Evolutionary conservation across 2,113 vertebrate genomes (phyloP), one percentile per base, ranked within the genome.

Genomic region (Rhodinocichla rosea): DNA sequence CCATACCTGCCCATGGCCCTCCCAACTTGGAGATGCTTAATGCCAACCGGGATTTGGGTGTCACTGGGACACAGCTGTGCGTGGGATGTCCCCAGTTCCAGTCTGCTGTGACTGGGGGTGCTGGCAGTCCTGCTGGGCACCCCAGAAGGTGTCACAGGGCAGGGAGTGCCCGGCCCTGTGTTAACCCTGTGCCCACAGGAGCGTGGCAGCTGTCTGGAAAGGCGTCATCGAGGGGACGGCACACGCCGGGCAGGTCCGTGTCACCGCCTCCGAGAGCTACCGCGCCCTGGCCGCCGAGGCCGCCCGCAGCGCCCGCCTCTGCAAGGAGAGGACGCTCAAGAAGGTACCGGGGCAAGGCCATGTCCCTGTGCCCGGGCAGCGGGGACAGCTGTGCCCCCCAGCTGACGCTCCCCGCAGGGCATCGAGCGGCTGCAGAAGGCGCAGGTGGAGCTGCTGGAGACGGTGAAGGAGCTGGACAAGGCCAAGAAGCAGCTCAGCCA

Each of bases 401-500:
- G 42, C 56, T 95, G 56, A 70, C 3, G 0, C 44, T 89, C 70
- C 49, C 69, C 2, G 0, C 87, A 99, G 99, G 98, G 98, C 76
- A 97, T 98, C 6, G 99, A 99, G 73, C 97, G 89, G 90, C 98
- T 99, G 45, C 98, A 98, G 97, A 98, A 92, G 78, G 97, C 98
- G 0, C 99, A 99, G 95, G 97, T 96, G 0, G 99, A 99, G 81
- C 97, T 99, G 71, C 94, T 99, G 93, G 98, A 98, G 65, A 98
- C 98, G 0, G 95, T 99, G 68, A 98, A 98, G 93, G 99, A 99
- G 87, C 98, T 99, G 57, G 98, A 98, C 94, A 98, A 98, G 93
- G 97, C 98, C 0, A 98, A 98, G 96, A 99, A 99, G 95, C 98
- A 97, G 24, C 99, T 99, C 83, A 96, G 97, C 32, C 98, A 99